A percentile compares a stretch with the other conserved stretches of the same genome.
Evolutionary conservation across 2,113 vertebrate genomes (phyloP).

Genomic region (Myrmophylax atrothorax): DNA sequence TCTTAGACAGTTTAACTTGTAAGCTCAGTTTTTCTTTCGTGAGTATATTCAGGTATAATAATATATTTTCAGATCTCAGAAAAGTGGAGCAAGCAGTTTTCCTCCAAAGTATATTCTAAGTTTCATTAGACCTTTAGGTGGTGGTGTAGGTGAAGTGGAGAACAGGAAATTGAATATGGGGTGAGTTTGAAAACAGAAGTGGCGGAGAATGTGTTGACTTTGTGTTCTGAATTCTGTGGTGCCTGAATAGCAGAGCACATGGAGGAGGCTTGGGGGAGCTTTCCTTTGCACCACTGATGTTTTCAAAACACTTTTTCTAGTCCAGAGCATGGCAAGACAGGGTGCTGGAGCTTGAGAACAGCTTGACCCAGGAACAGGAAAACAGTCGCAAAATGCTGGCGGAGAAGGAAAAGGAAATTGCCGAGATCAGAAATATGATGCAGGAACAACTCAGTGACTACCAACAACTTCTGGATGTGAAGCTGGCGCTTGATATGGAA

Average conservation of each 20-base stretch:
- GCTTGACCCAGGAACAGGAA: constrained; percentile 82
- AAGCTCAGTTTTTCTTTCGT: not conserved
- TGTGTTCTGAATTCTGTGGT: fast-evolving
- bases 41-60: not conserved
- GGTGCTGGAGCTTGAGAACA: constrained; percentile 82
- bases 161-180: not conserved
- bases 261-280: not conserved
- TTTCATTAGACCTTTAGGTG: not conserved
- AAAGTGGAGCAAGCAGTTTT: not conserved
- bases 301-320: constrained; percentile 56
- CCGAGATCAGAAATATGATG: constrained; percentile 81
- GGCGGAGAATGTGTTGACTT: fast-evolving
- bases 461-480: constrained; percentile 89
- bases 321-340: constrained; percentile 83
- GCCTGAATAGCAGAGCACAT: not conserved
- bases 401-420: constrained; percentile 84
- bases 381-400: constrained; percentile 69
- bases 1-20: not conserved
- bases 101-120: not conserved
- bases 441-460: constrained; percentile 86
- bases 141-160: not conserved
- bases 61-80: not conserved
- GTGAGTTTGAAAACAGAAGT: not conserved
- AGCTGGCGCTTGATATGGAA: constrained; percentile 92
- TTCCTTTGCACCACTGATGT: not conserved